phyloP scores from a whole-genome alignment of 2,797 vertebrate species.

The Hippoglossus hippoglossus region DNA sequence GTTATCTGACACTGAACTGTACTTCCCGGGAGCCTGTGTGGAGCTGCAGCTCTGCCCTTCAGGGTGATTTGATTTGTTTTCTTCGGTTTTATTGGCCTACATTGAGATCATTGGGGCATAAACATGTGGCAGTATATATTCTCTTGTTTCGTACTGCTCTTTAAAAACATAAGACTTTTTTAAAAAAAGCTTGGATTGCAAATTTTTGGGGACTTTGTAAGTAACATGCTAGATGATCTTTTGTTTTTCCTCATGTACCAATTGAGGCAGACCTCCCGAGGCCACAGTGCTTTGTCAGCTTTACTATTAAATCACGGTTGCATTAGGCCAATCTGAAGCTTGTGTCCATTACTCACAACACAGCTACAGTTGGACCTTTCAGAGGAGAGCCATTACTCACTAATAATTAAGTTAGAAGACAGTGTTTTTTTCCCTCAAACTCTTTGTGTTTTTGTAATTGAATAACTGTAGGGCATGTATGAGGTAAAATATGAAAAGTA shows the following conservation, averaged over 20 bases:
- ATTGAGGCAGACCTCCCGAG: conserved; percentile 49
- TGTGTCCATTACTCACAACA: conserved; percentile 69
- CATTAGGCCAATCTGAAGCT: conserved; percentile 67
- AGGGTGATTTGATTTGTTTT: background rate
- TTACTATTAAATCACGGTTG: conserved; percentile 75
- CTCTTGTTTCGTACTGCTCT: conserved; percentile 28
- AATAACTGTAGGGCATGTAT: background rate
- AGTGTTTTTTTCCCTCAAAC: background rate
- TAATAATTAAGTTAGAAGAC: conserved; percentile 55
- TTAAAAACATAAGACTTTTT: conserved; percentile 31
- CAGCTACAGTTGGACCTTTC: conserved; percentile 49
- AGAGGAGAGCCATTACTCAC: conserved; percentile 58
- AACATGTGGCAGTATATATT: background rate
- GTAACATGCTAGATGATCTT: conserved; percentile 27
- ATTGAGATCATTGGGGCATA: conserved; percentile 30
- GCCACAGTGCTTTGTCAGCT: conserved; percentile 57
- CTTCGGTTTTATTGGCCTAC: conserved; percentile 34
- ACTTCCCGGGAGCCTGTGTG: conserved; percentile 7
- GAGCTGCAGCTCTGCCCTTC: conserved; percentile 29
- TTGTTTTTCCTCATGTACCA: conserved; percentile 28
- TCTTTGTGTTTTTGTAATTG: background rate
- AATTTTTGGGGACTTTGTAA: conserved; percentile 32
- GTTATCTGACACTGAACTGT: conserved; percentile 14
- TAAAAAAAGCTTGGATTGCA: conserved; percentile 9
- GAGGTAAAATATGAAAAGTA: background rate